phyloP scores from a whole-genome alignment of 2,888 invertebrate genomes.

The Merodon equestris region DNA sequence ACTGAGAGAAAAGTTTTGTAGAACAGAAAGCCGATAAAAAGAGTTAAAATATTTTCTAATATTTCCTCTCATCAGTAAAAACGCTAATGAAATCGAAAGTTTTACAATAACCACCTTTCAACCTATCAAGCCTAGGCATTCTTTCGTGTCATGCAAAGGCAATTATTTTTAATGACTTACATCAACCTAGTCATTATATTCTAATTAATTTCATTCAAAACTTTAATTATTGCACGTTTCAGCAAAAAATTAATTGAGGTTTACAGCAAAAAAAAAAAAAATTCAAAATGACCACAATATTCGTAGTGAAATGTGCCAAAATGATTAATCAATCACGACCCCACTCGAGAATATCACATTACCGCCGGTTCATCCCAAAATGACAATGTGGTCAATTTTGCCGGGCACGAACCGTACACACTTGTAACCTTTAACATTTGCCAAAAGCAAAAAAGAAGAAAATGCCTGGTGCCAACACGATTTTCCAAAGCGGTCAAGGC shows the following conservation, averaged over 20 bases:
- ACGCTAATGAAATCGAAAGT: too few relatives aligned
- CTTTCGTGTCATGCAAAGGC: slow-evolving; percentile 12
- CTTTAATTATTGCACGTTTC: neutral
- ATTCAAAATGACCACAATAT: too few relatives aligned
- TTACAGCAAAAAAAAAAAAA: too few relatives aligned
- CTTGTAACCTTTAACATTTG: slow-evolving; percentile 68
- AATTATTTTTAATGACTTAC: slow-evolving; percentile 49
- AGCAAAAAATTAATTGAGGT: neutral
- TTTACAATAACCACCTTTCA: too few relatives aligned
- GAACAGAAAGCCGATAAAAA: too few relatives aligned
- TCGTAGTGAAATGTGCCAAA: slow-evolving; percentile 52
- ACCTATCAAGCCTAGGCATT: too few relatives aligned
- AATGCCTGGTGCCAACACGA: slow-evolving; percentile 53
- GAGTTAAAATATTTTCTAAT: too few relatives aligned
- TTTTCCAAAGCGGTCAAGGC: slow-evolving; percentile 43
- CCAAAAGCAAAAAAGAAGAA: slow-evolving; percentile 1
- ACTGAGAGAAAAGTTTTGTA: too few relatives aligned
- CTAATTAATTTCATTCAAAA: slow-evolving; percentile 41
- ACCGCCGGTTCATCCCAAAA: slow-evolving; percentile 67
- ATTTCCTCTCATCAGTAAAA: too few relatives aligned
- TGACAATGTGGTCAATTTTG: slow-evolving; percentile 69
- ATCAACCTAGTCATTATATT: slow-evolving; percentile 41
- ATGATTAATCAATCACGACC: slow-evolving; percentile 67
- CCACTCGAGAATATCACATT: slow-evolving; percentile 59
- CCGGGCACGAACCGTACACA: slow-evolving; percentile 69